Base-by-base conservation (phyloP, 2,113 vertebrate species). In the Peromyscus leucopus region DNA sequence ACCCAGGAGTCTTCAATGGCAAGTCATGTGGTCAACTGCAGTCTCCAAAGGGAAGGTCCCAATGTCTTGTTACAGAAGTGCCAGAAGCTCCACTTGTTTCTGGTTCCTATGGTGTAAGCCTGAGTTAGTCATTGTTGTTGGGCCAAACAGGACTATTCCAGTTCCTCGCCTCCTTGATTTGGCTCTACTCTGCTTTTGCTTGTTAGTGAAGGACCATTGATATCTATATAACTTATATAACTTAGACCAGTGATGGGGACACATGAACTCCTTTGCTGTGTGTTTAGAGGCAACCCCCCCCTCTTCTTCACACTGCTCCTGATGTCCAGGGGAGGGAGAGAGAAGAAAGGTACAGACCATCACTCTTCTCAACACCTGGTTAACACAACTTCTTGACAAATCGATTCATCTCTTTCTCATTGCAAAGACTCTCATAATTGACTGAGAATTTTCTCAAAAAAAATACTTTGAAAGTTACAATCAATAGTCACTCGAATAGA, bases 211-310 rank as follows among this genome's bases (percentile, higher is more conserved):
- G 76, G 2, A 33, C 7, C 26, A 78, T 46, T 91, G 63, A 2
- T 51, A 51, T 48, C 46, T 24, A 26, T 75, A 24, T 9, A 69
- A 15, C 55, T 39, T 4, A 82, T n/a, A n/a, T n/a, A n/a, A n/a
- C 13, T 33, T 12, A 24, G 21, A n/a, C 6, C 17, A 74, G 21
- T 36, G 19, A 1, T 59, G 17, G 36, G 72, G 31, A 39, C 39
- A 59, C 10, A 11, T 55, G 42, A 12, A 1, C 33, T 7, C 4
- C 57, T 36, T 36, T 76, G 2, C 7, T 21, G 33, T 21, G 28
- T 33, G 15, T 13, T 63, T 0, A 16, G 21, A 2, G 11, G n/a
- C 36, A 12, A 7, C n/a, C 21, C 15, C n/a, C 21, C 11, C n/a
- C 26, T 67, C 33, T 4, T 22, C 24, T 4, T 21, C 3, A n/a